Evolutionary conservation across 1,140 invertebrate species (phyloP).

Genomic region (Agraylea sexmaculata): DNA sequence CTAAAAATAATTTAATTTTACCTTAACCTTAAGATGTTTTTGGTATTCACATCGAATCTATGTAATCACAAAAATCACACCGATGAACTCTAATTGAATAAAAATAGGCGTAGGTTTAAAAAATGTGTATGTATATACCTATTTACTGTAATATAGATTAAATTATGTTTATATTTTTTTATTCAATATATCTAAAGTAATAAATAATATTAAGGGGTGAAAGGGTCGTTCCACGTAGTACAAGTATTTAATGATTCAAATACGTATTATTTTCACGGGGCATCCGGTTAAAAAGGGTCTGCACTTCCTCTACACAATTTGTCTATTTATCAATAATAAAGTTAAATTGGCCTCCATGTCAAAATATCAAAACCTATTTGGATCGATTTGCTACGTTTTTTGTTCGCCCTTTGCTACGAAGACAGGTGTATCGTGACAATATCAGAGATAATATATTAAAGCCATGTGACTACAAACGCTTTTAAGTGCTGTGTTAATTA

Average conservation of each 20-base stretch:
- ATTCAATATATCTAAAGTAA: background rate
- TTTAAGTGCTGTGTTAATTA: no score
- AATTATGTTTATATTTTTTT: background rate
- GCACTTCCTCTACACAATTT: no score
- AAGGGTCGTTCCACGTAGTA: background rate
- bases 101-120: background rate
- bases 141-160: background rate
- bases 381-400: no score
- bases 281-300: conserved; percentile 16
- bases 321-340: conserved; percentile 23
- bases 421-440: no score
- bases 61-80: no score
- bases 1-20: no score
- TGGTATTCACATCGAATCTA: no score
- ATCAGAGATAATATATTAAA: no score
- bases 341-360: conserved; percentile 19
- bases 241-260: background rate
- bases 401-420: no score
- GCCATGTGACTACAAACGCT: no score
- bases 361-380: no score
- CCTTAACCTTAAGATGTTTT: no score
- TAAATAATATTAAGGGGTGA: background rate
- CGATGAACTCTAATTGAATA: background rate
- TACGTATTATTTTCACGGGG: conserved; percentile 18
- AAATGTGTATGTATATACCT: background rate